Percentiles rank a stretch among this genome's conserved stretches.
Conservation (phyloP, 2,888 invertebrate genomes). For the Drosophila multiciliata region DNA sequence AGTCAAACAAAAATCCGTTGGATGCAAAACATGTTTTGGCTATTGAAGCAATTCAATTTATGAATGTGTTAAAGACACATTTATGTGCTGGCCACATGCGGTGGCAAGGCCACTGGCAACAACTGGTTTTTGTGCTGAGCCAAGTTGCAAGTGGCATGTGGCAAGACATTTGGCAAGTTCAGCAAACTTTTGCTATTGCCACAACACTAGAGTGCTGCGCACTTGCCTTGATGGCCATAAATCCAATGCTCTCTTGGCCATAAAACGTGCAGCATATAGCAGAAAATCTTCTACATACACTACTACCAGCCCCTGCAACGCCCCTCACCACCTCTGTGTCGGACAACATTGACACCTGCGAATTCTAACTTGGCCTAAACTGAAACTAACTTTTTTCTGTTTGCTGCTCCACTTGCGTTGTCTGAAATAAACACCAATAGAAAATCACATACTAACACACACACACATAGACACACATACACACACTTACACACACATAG, state of each 20-base stretch:
- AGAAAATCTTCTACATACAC: slow-evolving; percentile 36
- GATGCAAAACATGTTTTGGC: slow-evolving; percentile 7
- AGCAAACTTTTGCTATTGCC: slow-evolving; percentile 58
- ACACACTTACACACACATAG: neutral
- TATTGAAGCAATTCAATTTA: slow-evolving; percentile 43
- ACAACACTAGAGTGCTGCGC: slow-evolving; percentile 36
- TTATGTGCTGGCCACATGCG: slow-evolving; percentile 24
- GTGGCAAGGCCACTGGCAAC: slow-evolving; percentile 38
- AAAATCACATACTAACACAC: neutral
- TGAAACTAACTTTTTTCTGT: slow-evolving; percentile 35
- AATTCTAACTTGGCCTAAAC: slow-evolving; percentile 10
- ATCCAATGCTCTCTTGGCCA: slow-evolving; percentile 57
- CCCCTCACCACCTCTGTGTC: neutral
- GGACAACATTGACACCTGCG: slow-evolving; percentile 43
- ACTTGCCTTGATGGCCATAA: slow-evolving; percentile 70
- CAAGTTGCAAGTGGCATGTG: slow-evolving; percentile 33
- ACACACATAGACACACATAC: neutral
- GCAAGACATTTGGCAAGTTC: slow-evolving; percentile 56
- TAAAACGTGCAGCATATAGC: slow-evolving; percentile 54
- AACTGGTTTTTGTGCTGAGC: slow-evolving; percentile 43
- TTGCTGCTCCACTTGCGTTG: slow-evolving; percentile 12
- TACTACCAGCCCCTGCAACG: neutral
- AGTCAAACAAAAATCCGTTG: slow-evolving; percentile 9
- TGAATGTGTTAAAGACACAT: slow-evolving; percentile 42
- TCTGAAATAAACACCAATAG: slow-evolving; percentile 51